Evolutionary conservation across 2,888 invertebrate species (phyloP), one percentile per base, ranked within the genome.

Genomic region (Ichneumon xanthorius): DNA sequence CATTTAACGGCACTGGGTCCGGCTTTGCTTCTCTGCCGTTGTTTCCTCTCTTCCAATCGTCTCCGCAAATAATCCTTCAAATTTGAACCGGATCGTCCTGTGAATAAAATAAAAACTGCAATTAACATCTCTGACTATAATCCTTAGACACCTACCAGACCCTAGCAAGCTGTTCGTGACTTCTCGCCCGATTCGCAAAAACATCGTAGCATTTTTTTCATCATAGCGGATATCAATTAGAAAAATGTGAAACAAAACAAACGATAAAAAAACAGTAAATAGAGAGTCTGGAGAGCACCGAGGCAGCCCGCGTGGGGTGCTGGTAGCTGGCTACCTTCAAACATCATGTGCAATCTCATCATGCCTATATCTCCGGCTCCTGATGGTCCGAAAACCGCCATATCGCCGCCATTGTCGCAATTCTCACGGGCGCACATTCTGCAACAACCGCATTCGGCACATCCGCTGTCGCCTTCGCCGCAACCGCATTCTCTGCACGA

Each of bases 401-500:
- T 87, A 63, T 92, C 91, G 50, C 88, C 91, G 77, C 92, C 92
- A 87, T 94, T 96, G 89, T 95, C 96, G 61, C 95, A 95, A 85
- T 95, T 95, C 94, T 96, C 96, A 88, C 96, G 95, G 2, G 98
- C 98, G 93, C 99, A 99, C 2, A 97, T 96, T 61, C 98, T 95
- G 93, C 99, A 99, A 50, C 98, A 96, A 2, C 99, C 99, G 94
- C 99, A 99, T 86, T 97, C 96, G 0, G 97, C 96, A 92, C 99
- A 99, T 0, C 99, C 99, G 77, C 98, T 97, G 93, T 99, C 99
- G 0, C 99, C 99, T 92, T 98, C 97, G 2, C 99, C 99, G 95
- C 99, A 99, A 0, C 98, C 98, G 94, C 99, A 99, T 90, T 97
- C 97, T 91, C 98, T 98, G 92, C 80, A 88, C 79, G 19, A 30